phyloP scores from a whole-genome alignment of 2,888 invertebrate species.

The Acronicta psi region DNA sequence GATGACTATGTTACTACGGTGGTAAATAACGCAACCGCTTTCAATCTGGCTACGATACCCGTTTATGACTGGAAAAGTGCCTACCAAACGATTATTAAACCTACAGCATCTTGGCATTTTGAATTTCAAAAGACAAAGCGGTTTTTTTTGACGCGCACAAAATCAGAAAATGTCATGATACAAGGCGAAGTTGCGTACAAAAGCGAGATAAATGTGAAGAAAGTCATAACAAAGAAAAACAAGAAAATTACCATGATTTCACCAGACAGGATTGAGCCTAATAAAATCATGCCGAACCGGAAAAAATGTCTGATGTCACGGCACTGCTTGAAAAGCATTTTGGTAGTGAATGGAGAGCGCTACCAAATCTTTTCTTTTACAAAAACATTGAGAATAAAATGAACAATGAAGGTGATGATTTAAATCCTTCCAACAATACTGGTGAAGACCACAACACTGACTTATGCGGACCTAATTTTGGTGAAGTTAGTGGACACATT shows the following conservation, averaged over 20 bases:
- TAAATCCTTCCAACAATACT: constrained; percentile 7
- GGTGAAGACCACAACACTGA: constrained; percentile 6
- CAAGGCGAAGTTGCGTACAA: constrained; percentile 7
- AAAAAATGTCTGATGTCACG: too few species aligned
- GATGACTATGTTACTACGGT: constrained; percentile 7
- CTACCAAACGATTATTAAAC: constrained; percentile 9
- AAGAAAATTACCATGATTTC: constrained; percentile 7
- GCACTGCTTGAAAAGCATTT: constrained; percentile 11
- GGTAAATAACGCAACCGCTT: constrained; percentile 6
- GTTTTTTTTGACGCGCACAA: constrained; percentile 9
- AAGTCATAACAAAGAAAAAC: constrained; percentile 7
- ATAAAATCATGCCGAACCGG: too few species aligned
- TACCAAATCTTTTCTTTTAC: constrained; percentile 6
- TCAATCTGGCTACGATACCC: constrained; percentile 5
- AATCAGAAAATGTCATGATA: constrained; percentile 12
- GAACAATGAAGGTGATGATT: constrained; percentile 7
- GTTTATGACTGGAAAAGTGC: constrained; percentile 5
- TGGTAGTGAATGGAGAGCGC: constrained; percentile 9
- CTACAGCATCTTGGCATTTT: constrained; percentile 13
- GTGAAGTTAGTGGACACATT: constrained; percentile 6
- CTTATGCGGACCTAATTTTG: constrained; percentile 7
- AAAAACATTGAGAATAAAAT: constrained; percentile 4
- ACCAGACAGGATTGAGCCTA: constrained; percentile 1
- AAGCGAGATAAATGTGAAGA: constrained; percentile 7
- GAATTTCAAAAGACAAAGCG: constrained; percentile 11